phyloP scores from a whole-genome alignment of 2,797 vertebrate species.

The Threskiornis aethiopicus region DNA sequence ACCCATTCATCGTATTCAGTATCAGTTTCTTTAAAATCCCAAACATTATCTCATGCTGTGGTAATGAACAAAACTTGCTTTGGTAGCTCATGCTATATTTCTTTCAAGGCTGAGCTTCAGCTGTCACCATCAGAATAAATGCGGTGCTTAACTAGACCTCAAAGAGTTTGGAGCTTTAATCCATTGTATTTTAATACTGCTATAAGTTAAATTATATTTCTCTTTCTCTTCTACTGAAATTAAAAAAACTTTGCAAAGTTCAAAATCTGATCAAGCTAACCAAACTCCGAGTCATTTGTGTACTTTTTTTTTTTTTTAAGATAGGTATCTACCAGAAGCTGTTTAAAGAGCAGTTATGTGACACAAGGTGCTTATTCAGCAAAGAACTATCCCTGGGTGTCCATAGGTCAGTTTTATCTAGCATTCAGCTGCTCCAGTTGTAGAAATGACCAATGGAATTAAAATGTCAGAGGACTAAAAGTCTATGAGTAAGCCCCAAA shows the following conservation, averaged over 20 bases:
- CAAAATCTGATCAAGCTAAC: not conserved
- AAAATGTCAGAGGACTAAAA: not conserved
- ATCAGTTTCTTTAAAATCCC: not conserved
- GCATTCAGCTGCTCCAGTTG: not conserved
- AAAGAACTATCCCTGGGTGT: not conserved
- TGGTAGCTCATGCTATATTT: not conserved
- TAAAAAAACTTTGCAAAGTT: rapidly evolving
- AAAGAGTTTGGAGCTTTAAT: not conserved
- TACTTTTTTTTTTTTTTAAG: not conserved
- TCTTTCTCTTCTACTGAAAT: not conserved
- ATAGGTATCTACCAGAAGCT: not conserved
- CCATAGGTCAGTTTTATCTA: not conserved
- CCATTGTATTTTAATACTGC: not conserved
- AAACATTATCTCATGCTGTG: not conserved
- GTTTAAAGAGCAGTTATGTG: not conserved
- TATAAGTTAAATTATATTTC: not conserved
- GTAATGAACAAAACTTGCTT: not conserved
- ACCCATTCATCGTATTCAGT: not conserved
- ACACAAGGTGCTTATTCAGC: not conserved
- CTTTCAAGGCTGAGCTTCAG: not conserved
- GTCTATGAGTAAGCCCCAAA: not conserved
- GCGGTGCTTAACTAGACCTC: not conserved
- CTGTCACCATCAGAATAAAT: not conserved
- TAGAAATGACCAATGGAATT: not conserved
- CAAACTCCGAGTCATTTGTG: not conserved